Percentiles rank a stretch among this genome's conserved stretches.
Conservation (phyloP, 23 tunicate genomes). For the Aplidium turbinatum region DNA sequence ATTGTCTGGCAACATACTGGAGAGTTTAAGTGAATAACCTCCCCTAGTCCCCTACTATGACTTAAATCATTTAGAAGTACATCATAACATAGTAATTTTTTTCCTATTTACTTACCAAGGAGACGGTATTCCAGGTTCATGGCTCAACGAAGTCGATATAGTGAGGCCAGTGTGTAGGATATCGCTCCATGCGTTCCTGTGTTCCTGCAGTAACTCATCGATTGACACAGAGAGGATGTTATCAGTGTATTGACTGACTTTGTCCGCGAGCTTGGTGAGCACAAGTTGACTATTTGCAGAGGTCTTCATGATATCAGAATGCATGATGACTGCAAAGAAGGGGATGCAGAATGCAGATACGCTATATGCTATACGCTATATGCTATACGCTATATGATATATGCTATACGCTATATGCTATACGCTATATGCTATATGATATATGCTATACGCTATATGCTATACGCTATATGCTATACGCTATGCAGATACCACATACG, state of each 20-base stretch:
- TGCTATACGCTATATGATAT: no score
- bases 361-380: no score
- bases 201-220: conserved; percentile 62
- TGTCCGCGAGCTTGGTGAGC: background rate
- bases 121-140: conserved; percentile 75
- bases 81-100: no score
- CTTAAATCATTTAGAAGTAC: no score
- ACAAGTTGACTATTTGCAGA: background rate
- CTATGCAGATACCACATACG: no score
- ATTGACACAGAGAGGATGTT: conserved; percentile 29
- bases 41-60: no score
- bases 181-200: conserved; percentile 86
- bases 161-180: conserved; percentile 89
- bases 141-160: conserved; percentile 35
- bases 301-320: conserved; percentile 28
- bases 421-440: no score
- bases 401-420: no score
- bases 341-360: background rate
- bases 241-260: conserved; percentile 31
- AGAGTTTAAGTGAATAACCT: no score
- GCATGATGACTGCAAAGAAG: conserved; percentile 50
- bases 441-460: no score
- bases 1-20: no score
- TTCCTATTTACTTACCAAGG: conserved; percentile 43
- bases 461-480: no score